These are phyloP conservation scores for Lomographa bimaculata DNA, from an alignment of 2,888 invertebrate genomes.

Conservation along the genomic window DNA sequence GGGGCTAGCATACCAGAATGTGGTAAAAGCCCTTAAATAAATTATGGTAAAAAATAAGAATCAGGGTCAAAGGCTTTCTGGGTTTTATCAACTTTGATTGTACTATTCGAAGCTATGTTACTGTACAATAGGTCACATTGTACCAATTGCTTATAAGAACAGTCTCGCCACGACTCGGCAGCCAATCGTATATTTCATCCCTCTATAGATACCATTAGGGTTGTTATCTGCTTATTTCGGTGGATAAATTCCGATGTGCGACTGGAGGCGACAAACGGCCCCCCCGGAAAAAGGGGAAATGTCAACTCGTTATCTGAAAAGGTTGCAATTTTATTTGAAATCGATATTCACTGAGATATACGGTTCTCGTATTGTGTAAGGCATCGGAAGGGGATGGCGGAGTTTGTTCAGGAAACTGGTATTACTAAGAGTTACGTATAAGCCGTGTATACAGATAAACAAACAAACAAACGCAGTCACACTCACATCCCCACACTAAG, in stretches of 20 bases:
- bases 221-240: conserved; percentile 82
- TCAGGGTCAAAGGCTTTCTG: too few species aligned
- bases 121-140: too few species aligned
- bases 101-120: too few species aligned
- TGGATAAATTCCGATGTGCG: conserved; percentile 78
- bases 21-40: too few species aligned
- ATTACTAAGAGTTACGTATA: not conserved
- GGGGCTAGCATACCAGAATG: too few species aligned
- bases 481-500: too few species aligned
- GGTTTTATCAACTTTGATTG: too few species aligned
- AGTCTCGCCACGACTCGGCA: conserved; percentile 19
- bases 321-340: conserved; percentile 84
- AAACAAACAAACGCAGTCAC: too few species aligned
- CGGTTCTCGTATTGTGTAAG: conserved; percentile 48
- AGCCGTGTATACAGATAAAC: too few species aligned
- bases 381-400: conserved; percentile 40
- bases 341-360: conserved; percentile 78
- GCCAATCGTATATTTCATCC: conserved; percentile 59
- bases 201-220: conserved; percentile 64
- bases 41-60: too few species aligned
- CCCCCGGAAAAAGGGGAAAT: conserved; percentile 74
- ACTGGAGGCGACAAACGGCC: conserved; percentile 65
- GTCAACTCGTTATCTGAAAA: conserved; percentile 83
- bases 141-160: conserved; percentile 34
- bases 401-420: conserved; percentile 33